A percentile compares a stretch with the other conserved stretches of the same genome.
These are phyloP conservation scores for Heliopora coerulea DNA, from an alignment of 92 coral and sea anemone genomes.

Conservation along the genomic window DNA sequence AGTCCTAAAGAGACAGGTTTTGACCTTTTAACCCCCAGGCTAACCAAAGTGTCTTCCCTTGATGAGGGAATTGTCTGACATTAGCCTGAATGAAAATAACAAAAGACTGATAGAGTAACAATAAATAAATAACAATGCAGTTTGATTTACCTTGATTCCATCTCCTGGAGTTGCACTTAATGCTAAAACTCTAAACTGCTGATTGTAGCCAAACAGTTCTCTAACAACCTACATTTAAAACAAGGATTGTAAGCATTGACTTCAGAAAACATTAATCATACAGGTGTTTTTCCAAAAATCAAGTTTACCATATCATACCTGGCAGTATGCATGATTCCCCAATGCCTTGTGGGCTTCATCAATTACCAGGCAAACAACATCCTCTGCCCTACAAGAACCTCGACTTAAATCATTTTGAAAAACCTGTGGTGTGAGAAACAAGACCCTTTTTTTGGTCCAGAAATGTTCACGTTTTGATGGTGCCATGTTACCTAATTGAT, in stretches of 20 bases:
- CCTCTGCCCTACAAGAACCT: slow-evolving; percentile 84
- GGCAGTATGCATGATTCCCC: slow-evolving; percentile 97
- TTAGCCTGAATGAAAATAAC: no score
- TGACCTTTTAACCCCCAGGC: no score
- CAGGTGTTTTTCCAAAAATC: neutral
- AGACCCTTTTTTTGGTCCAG: slow-evolving; percentile 78
- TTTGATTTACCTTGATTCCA: slow-evolving; percentile 66
- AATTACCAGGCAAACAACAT: slow-evolving; percentile 82
- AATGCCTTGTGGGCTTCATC: slow-evolving; percentile 98
- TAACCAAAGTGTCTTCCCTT: no score
- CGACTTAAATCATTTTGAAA: slow-evolving; percentile 88
- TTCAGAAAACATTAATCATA: neutral
- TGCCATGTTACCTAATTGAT: slow-evolving; percentile 72
- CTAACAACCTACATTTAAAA: slow-evolving; percentile 67
- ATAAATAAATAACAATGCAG: neutral
- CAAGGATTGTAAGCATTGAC: neutral
- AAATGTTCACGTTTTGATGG: slow-evolving; percentile 76
- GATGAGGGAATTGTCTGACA: no score
- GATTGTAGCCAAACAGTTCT: slow-evolving; percentile 77
- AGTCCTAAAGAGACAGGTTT: no score
- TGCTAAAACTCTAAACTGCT: slow-evolving; percentile 81
- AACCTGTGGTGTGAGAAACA: slow-evolving; percentile 96
- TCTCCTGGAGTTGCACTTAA: slow-evolving; percentile 99
- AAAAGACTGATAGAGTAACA: neutral
- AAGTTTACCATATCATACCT: slow-evolving; percentile 62